A percentile compares a stretch with the other conserved stretches of the same genome.
Evolutionary conservation across 2,888 invertebrate species (phyloP).

Genomic region (Drosophila bunnanda): DNA sequence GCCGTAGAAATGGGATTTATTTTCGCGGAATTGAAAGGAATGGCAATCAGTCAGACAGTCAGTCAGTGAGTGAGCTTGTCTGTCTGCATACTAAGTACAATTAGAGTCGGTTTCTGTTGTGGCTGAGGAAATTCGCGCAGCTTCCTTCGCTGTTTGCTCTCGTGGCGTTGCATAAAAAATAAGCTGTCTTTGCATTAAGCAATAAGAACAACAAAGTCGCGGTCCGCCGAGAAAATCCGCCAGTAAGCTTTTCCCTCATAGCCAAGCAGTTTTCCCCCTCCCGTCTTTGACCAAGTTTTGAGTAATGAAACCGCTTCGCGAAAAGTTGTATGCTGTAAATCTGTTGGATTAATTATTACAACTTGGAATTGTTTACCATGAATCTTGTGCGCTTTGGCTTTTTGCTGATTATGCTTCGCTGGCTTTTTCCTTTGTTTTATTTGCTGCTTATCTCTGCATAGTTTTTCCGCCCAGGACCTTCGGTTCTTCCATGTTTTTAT

Average conservation of each 20-base stretch:
- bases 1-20: constrained; percentile 31
- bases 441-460: constrained; percentile 26
- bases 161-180: constrained; percentile 57
- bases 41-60: constrained; percentile 29
- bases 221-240: constrained; percentile 37
- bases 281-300: constrained; percentile 46
- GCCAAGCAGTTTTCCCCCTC: neutral
- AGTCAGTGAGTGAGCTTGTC: constrained; percentile 35
- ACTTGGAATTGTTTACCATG: constrained; percentile 76
- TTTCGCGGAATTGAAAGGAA: constrained; percentile 49
- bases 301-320: constrained; percentile 63
- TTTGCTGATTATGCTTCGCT: constrained; percentile 27
- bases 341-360: constrained; percentile 81
- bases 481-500: constrained; percentile 18
- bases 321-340: constrained; percentile 69
- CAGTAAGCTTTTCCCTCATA: constrained; percentile 15
- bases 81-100: constrained; percentile 69
- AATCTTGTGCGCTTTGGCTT: constrained; percentile 52
- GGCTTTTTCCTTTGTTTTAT: constrained; percentile 33
- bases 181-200: constrained; percentile 44
- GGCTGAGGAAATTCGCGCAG: constrained; percentile 49
- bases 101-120: constrained; percentile 56
- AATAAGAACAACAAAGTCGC: constrained; percentile 47
- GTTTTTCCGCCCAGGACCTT: constrained; percentile 14
- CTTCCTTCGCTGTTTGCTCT: constrained; percentile 57